Percentiles rank a stretch among this genome's conserved stretches.
These are phyloP conservation scores for Automeris io DNA, from an alignment of 2,888 invertebrate genomes.

Conservation along the genomic window DNA sequence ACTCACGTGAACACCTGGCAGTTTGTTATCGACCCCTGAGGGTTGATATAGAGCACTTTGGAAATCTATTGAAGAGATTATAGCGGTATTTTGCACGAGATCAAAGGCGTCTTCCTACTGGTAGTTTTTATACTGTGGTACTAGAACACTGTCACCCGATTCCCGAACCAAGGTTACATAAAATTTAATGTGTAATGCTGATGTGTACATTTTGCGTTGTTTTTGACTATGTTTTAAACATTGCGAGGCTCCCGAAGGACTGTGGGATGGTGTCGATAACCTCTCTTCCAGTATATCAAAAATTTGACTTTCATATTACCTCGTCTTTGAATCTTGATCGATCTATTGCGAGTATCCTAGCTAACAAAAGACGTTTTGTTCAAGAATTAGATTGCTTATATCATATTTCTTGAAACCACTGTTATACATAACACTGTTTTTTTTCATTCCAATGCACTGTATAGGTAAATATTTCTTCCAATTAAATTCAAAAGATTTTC, in stretches of 20 bases:
- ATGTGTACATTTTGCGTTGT: conserved; percentile 60
- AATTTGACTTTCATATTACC: conserved; percentile 19
- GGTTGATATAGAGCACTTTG: too few species aligned
- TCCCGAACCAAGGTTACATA: conserved; percentile 64
- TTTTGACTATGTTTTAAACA: conserved; percentile 56
- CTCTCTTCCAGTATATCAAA: conserved; percentile 30
- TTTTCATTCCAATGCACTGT: too few species aligned
- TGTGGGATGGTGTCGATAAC: conserved; percentile 54
- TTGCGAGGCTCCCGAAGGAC: conserved; percentile 45
- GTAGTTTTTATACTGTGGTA: conserved; percentile 2
- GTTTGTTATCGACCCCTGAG: too few species aligned
- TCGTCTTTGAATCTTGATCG: conserved; percentile 14
- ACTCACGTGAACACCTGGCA: too few species aligned
- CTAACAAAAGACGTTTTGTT: conserved; percentile 9
- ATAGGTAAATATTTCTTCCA: too few species aligned
- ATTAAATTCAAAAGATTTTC: too few species aligned
- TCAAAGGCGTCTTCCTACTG: not conserved
- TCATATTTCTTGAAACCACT: conserved; percentile 1
- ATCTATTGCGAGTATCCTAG: not conserved
- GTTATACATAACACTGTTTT: too few species aligned
- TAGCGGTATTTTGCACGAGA: not conserved
- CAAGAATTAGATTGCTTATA: not conserved
- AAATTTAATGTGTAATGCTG: conserved; percentile 57
- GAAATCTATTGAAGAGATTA: not conserved
- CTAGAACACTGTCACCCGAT: conserved; percentile 42